Base-by-base conservation (phyloP, 1,140 invertebrate genomes). In the Eubasilissa regina region DNA sequence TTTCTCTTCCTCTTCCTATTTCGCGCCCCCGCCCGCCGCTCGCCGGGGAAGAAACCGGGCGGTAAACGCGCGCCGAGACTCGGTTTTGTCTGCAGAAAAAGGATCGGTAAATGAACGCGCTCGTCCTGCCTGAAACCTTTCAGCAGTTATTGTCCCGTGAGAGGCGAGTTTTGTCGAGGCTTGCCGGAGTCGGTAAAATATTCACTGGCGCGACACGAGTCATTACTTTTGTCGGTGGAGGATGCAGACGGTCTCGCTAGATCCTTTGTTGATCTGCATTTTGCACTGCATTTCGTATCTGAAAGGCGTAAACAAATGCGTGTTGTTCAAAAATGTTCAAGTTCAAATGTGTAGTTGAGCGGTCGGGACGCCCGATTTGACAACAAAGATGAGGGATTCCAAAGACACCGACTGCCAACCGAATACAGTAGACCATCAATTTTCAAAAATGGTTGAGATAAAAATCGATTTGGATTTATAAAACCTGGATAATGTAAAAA, bases 131-230 rank as follows among this genome's bases (percentile, higher is more conserved):
- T 53, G 68, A 72, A 53, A 53, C 48, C 68, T 72, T 72, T 74
- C 70, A 56, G 70, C 53, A 74, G 56, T 74, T 74, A 56, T 74
- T 55, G 70, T 56, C 25, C 53, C n/a, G 68, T n/a, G 70, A 74
- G 53, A 74, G 55, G 48, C 21, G 43, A n/a, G 55, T 74, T 74
- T 58, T 44, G 3, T 8, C 21, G 17, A 11, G 43, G 53, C 56
- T 21, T 74, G 25, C 70, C 10, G 51, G 19, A 74, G 51, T 56
- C 53, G 53, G 51, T 74, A 74, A 74, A 74, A 74, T 74, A 74
- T 74, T 55, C 70, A 74, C 55, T 44, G 53, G 70, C 11, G 35
- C 25, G 48, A 47, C 45, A 70, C 66, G 15, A n/a, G 17, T 47
- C 47, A 43, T 64, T 64, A 70, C 66, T 70, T 51, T 19, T 15